Evolutionary conservation across 2,113 vertebrate species (phyloP), one percentile per base, ranked within the genome.

Genomic region (Pluvialis apricaria): DNA sequence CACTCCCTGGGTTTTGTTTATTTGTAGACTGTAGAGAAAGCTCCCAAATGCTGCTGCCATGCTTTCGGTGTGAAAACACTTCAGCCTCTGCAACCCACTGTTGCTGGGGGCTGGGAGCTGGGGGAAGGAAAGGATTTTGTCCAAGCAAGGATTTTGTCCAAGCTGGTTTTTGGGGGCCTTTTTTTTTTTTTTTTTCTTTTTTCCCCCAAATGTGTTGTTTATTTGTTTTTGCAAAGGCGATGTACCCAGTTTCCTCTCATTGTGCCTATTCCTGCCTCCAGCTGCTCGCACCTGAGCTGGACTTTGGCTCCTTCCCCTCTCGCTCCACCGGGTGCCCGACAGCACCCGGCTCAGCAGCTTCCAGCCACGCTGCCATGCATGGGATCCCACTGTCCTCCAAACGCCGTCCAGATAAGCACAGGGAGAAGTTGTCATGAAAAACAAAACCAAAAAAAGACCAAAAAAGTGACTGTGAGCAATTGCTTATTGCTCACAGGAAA

Each of bases 1-100:
- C 95, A 96, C 94, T 95, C 92, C 91, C 75, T 95, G 92, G 82
- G 76, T 92, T 94, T 89, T 97, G 92, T 96, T 96, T 96, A 94
- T 94, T 97, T 94, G 92, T 78, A 68, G 82, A n/a, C 82, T 90
- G 52, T 57, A 77, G 75, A 69, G 82, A 93, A 89, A 90, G 88
- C 68, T 87, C 87, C 70, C 52, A 80, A 94, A 75, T 0, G 10
- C 55, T 91, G 83, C 93, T 82, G 45, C 45, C 45, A 29, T 69
- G 51, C 80, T 64, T 94, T 89, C 79, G 19, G 44, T 58, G 49
- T 68, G 86, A 91, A 90, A 92, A 90, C 60, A 78, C 58, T 95
- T 76, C 91, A 88, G 80, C 83, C 69, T 88, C 83, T 90, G 60
- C 73, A 68, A 44, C 47, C 77, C 54, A 45, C 89, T 92, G 44